phyloP scores from a whole-genome alignment of 1,140 invertebrate species.

The Tetramorium simillimum region DNA sequence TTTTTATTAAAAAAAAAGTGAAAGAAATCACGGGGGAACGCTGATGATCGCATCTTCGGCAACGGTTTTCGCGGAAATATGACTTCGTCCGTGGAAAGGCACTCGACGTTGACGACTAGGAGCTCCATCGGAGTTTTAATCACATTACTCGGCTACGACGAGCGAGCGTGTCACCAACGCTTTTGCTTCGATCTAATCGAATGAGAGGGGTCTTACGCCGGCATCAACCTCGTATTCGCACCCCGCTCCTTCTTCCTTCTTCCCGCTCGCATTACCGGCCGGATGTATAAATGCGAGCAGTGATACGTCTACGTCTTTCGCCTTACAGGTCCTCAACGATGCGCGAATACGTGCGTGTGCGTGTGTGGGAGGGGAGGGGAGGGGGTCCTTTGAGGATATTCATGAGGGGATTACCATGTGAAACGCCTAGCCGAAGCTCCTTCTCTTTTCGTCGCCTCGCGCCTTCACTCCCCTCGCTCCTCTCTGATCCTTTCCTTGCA shows the following conservation, averaged over 20 bases:
- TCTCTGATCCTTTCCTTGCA: conserved; percentile 3
- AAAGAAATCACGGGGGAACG: not conserved
- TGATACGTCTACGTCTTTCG: conserved; percentile 59
- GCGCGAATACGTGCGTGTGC: conserved; percentile 32
- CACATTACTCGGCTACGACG: conserved; percentile 66
- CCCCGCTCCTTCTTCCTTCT: not conserved
- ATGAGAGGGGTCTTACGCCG: conserved; percentile 66
- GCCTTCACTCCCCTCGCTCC: not conserved
- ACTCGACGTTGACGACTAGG: conserved; percentile 67
- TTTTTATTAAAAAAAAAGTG: not conserved
- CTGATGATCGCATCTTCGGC: not conserved
- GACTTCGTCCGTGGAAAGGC: conserved; percentile 40
- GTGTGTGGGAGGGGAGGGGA: not conserved
- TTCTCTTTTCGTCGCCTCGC: conserved; percentile 67
- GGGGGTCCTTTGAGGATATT: conserved; percentile 75
- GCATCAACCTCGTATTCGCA: conserved; percentile 18
- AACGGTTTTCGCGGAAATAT: conserved; percentile 39
- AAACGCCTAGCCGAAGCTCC: conserved; percentile 72
- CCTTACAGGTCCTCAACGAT: conserved; percentile 34
- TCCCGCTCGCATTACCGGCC: conserved; percentile 31
- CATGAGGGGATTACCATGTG: conserved; percentile 77
- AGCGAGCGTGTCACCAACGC: conserved; percentile 69
- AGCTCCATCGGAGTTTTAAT: conserved; percentile 73
- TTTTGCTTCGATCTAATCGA: conserved; percentile 72
- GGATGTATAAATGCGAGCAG: conserved; percentile 62